Evolutionary conservation across 53 echinoderm and acorn worm species (phyloP).

Genomic region (Echinometra lucunter): DNA sequence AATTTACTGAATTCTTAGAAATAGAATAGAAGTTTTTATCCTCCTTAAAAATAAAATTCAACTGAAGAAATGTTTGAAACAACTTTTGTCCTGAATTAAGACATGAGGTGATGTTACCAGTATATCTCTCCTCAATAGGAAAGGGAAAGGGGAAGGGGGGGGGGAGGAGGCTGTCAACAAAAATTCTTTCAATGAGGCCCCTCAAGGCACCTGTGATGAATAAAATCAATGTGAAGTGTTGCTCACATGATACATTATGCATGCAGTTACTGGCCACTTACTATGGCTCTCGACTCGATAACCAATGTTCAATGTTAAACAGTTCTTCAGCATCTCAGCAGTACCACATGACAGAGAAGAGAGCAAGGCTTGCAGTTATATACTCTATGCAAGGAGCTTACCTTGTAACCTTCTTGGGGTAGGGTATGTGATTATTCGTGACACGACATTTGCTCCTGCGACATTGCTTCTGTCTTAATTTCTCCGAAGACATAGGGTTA

Average conservation of each 20-base stretch:
- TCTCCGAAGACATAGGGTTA: too few relatives aligned
- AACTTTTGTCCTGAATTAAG: too few relatives aligned
- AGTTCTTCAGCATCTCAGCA: background rate
- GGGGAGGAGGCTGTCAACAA: background rate
- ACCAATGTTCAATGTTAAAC: slow-evolving; percentile 7
- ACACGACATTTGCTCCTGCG: too few relatives aligned
- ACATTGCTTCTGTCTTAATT: too few relatives aligned
- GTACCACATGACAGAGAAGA: background rate
- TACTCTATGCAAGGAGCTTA: background rate
- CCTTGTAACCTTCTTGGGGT: too few relatives aligned
- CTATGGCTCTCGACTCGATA: slow-evolving; percentile 4
- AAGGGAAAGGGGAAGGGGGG: background rate
- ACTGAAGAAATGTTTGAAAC: too few relatives aligned
- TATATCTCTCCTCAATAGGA: too few relatives aligned
- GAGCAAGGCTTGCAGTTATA: background rate
- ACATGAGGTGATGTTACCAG: too few relatives aligned
- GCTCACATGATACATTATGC: background rate
- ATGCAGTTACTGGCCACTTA: background rate
- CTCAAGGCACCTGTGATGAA: background rate
- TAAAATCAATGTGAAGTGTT: background rate
- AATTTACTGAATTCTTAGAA: too few relatives aligned
- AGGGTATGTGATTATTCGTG: too few relatives aligned
- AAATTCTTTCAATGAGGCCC: slow-evolving; percentile 15
- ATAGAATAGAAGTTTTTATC: too few relatives aligned
- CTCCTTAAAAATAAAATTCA: too few relatives aligned